phyloP scores from a whole-genome alignment of 1,140 invertebrate species.

The Trichoplusia ni region DNA sequence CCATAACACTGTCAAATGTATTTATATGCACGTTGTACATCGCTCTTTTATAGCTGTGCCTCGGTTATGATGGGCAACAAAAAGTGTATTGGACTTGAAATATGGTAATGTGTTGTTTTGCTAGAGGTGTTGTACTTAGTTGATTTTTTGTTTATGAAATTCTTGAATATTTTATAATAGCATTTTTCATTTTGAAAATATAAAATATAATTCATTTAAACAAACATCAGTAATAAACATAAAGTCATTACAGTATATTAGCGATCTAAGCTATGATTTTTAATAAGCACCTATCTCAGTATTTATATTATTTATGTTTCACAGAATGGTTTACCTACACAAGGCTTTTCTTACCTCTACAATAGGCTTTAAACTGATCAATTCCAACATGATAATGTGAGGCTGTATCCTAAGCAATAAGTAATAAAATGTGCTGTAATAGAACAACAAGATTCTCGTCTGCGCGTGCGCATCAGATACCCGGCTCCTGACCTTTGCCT shows the following conservation, averaged over 20 bases:
- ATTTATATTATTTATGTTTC: too few species aligned
- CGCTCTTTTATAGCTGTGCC: not conserved
- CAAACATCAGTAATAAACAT: too few species aligned
- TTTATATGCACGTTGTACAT: not conserved
- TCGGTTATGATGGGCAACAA: not conserved
- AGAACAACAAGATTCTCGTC: not conserved
- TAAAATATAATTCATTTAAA: too few species aligned
- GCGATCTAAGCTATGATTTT: too few species aligned
- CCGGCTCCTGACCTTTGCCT: not conserved
- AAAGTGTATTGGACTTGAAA: not conserved
- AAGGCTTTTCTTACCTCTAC: not conserved
- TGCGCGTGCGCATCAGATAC: constrained; percentile 1
- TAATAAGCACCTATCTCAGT: too few species aligned
- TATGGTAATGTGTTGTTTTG: not conserved
- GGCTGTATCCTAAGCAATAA: not conserved
- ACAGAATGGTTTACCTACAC: not conserved
- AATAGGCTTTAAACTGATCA: not conserved
- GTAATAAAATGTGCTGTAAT: constrained; percentile 1
- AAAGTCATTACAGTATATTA: too few species aligned
- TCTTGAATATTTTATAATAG: too few species aligned
- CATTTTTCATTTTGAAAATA: too few species aligned
- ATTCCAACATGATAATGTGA: too few species aligned
- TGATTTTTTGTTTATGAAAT: too few species aligned
- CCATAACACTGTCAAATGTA: constrained; percentile 3
- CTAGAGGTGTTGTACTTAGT: not conserved